These are phyloP conservation scores for Callyntrura sp. DNA, from an alignment of 2,888 invertebrate species.

Conservation along the genomic window DNA sequence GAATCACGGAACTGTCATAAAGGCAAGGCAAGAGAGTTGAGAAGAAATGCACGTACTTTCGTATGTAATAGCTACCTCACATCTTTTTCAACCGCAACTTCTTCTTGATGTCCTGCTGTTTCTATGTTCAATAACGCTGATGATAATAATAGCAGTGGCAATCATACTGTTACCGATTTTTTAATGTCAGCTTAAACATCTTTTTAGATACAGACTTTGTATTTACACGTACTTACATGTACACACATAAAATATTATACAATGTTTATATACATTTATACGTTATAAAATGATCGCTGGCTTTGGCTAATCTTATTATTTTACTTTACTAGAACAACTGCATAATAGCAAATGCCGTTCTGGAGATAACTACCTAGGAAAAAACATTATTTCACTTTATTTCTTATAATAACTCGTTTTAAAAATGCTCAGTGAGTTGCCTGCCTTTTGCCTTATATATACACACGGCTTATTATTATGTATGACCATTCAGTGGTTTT, in stretches of 20 bases:
- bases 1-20: too few species aligned
- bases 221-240: conserved; percentile 3
- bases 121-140: conserved; percentile 48
- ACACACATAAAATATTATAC: not conserved
- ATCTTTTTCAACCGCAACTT: conserved; percentile 11
- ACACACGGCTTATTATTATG: conserved; percentile 14
- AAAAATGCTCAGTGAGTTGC: conserved; percentile 64
- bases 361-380: not conserved
- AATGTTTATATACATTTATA: not conserved
- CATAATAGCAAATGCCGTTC: not conserved
- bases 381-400: too few species aligned
- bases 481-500: not conserved
- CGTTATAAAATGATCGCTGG: conserved; percentile 1
- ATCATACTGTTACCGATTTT: conserved; percentile 57
- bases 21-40: not conserved
- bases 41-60: not conserved
- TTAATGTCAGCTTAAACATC: too few species aligned
- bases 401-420: conserved; percentile 47
- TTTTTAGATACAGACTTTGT: conserved; percentile 41
- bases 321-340: not conserved
- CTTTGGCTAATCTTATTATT: conserved; percentile 18
- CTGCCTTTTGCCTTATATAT: too few species aligned
- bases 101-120: conserved; percentile 62
- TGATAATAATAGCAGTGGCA: conserved; percentile 47
- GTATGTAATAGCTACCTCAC: too few species aligned